Percentiles rank a stretch among this genome's conserved stretches.
phyloP scores from a whole-genome alignment of 2,113 vertebrate species.

The Melanerpes formicivorus region DNA sequence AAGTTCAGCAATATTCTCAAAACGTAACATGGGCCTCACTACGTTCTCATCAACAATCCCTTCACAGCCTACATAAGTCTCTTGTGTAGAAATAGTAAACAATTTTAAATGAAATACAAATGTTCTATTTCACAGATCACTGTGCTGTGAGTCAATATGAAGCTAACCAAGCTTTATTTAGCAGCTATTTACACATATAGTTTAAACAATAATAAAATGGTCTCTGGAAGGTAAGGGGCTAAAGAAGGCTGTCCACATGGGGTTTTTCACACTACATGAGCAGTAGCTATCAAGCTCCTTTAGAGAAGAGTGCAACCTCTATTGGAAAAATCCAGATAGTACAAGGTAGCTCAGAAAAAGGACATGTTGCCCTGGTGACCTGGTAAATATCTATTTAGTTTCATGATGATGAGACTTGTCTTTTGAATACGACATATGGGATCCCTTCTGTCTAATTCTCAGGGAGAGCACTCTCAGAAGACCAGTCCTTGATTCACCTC shows the following conservation, averaged over 20 bases:
- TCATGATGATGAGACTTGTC: neutral
- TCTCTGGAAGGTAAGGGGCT: neutral
- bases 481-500: neutral
- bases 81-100: conserved; percentile 55
- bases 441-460: neutral
- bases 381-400: neutral
- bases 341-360: neutral
- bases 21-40: conserved; percentile 25
- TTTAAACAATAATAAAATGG: conserved; percentile 9
- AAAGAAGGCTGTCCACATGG: neutral
- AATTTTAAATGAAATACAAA: conserved; percentile 69
- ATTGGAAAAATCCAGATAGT: neutral
- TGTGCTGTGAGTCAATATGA: conserved; percentile 24
- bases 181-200: conserved; percentile 8
- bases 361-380: neutral
- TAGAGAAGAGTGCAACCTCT: neutral
- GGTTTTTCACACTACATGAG: neutral
- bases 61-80: conserved; percentile 32
- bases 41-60: conserved; percentile 45
- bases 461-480: neutral
- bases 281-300: neutral
- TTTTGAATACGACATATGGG: neutral
- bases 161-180: conserved; percentile 35
- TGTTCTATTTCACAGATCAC: neutral
- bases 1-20: conserved; percentile 58